Base-by-base conservation (phyloP, 1,140 invertebrate genomes). In the Temnothorax nylanderi region DNA sequence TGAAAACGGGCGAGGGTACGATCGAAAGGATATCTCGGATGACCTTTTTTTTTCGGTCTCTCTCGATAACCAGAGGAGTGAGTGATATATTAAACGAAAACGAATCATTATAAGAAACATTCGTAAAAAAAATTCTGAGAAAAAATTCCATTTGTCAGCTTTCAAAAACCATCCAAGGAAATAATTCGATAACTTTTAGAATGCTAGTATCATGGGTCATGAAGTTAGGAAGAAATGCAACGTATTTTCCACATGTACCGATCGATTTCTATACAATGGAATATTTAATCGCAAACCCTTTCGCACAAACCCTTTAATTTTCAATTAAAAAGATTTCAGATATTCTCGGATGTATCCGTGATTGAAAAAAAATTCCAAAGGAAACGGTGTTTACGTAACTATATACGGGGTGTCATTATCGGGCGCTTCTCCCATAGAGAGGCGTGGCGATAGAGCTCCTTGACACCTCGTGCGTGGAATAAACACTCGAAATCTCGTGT, bases 401-500 rank as follows among this genome's bases (percentile, higher is more conserved):
- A 41, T 74, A 47, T 47, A 82, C 37, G 65, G 51, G 65, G 41
- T 82, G 67, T 74, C 51, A 82, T 58, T 74, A 82, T 58, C 67
- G 41, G 37, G 3, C 11, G 21, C 78, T 58, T 32, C 51, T 82
- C 37, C 41, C 41, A 37, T 34, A 47, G 18, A 37, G 34, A 81
- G 49, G 49, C 49, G 65, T 71, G 54, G 54, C 80, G 41, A 47
- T 74, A 34, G 37, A 37, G 51, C 56, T n/a, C n/a, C 67, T 56
- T 60, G 54, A 82, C 26, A 82, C 34, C 47, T 21, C 51, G 47
- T 47, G 51, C 21, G 51, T 34, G 11, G 18, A 58, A 58, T 60
- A 74, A 82, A 72, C 78, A 74, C 80, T 82, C 69, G 78, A 81
- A 71, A 81, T 72, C 49, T 54, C 49, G 65, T 44, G 32, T 26